phyloP scores from a whole-genome alignment of 1,140 invertebrate species.

The Neotoxoptera formosana region DNA sequence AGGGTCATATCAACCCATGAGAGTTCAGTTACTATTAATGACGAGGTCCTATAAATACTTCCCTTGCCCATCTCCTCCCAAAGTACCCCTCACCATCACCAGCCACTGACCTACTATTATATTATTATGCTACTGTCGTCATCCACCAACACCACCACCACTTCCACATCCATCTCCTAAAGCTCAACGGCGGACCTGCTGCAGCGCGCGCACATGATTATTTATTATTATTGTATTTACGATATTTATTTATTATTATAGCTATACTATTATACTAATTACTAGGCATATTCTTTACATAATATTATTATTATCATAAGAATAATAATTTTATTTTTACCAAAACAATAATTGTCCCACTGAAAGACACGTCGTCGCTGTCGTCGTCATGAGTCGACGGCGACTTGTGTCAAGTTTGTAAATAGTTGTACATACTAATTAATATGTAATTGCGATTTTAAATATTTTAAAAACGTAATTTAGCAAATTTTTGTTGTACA shows the following conservation, averaged over 20 bases:
- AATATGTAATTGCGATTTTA: constrained; percentile 4
- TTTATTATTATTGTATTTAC: constrained; percentile 25
- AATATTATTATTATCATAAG: background rate
- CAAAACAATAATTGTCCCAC: background rate
- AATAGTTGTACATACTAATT: constrained; percentile 21
- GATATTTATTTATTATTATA: constrained; percentile 11
- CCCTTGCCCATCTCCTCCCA: too few relatives aligned
- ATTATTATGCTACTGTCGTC: background rate
- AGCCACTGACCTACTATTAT: background rate
- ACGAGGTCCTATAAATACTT: background rate
- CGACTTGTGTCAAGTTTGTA: background rate
- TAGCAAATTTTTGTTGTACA: constrained; percentile 52
- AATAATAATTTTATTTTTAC: constrained; percentile 19
- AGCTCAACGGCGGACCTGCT: background rate
- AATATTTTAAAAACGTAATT: background rate
- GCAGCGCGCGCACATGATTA: constrained; percentile 17
- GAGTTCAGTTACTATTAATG: constrained; percentile 35
- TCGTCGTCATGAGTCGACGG: background rate
- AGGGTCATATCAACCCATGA: constrained; percentile 62
- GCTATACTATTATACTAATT: constrained; percentile 26
- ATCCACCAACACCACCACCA: background rate
- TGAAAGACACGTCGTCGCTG: background rate
- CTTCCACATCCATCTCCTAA: background rate
- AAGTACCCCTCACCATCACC: background rate
- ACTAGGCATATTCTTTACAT: background rate